Base-by-base conservation (phyloP, 2,797 vertebrate genomes). In the Loris lydekkerianus region DNA sequence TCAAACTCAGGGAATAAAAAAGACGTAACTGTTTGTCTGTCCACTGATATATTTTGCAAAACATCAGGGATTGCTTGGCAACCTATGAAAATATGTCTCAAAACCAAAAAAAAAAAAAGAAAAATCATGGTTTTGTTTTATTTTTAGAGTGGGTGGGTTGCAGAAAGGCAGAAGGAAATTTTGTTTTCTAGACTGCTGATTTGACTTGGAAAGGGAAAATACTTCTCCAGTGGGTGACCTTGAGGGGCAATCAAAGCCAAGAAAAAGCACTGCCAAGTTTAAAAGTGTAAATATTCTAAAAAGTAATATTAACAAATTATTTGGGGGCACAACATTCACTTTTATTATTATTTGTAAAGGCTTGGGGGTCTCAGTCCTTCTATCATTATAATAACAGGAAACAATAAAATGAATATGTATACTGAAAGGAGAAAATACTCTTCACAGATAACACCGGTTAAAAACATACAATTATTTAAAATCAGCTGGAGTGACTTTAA, bases 181-280 rank as follows among this genome's bases (percentile, higher is more conserved):
- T 81, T 95, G 89, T 89, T 94, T 96, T 96, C 63, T 88, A 81
- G 40, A 75, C 70, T 89, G 86, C 84, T 96, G 95, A 87, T 96
- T 97, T 96, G 49, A 70, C 95, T 97, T 97, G 97, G 97, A 96
- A 84, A 89, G 70, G 92, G n/a, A 94, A 95, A 69, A 37, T 17
- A 37, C 85, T 34, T 95, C 82, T 63, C 58, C 65, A 88, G 89
- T 75, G 87, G 93, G 61, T 67, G 91, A 86, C 90, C 89, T 93
- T 92, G 94, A 92, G 93, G 70, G 70, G 49, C 46, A 43, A 29
- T 53, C 61, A 78, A 81, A 86, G 96, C 86, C 86, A 75, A 89
- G 72, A 53, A 21, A 63, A 85, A 76, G 23, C 58, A 27, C 0
- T 84, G 95, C 94, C 96, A 96, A 95, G 97, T 91, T 87, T 65